Evolutionary conservation across 2,888 invertebrate species (phyloP), one percentile per base, ranked within the genome.

Genomic region (Stegophylla sp.): DNA sequence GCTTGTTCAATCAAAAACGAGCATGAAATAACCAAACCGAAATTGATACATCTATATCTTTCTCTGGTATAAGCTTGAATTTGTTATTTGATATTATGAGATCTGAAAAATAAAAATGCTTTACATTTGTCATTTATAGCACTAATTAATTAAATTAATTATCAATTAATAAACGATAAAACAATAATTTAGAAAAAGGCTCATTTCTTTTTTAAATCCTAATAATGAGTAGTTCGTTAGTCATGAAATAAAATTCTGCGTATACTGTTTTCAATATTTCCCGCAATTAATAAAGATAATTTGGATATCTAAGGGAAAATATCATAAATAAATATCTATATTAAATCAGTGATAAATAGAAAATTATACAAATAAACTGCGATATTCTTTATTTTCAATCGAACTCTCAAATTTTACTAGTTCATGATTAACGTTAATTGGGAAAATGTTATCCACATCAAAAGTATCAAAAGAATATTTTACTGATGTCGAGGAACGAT

Each of bases 1-100:
- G 34, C 7, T 61, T 61, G 1, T 28, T 61, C 15, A 61, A 61
- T 61, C 61, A 12, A 28, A 61, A 61, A 61, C 61, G 61, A 61
- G 61, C 61, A 61, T 61, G 61, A 28, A 28, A 61, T 17, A 61
- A 17, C 61, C 61, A 61, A 1, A 61, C 61, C 28, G 61, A 61
- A 61, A 61, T 61, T 15, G 61, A 23, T 13, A 28, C 17, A 28
- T 61, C 61, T n/a, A n/a, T 15, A 61, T 61, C 61, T 28, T 28
- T 61, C 17, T 61, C 26, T 1, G 15, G 59, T 13, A 15, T 61
- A 5, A 61, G 26, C 15, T 61, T 61, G 15, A 20, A 61, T 13
- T 26, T 61, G 59, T 23, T 26, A 61, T 61, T n/a, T 13, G 28
- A 26, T 28, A 26, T 61, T 26, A 61, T 5, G 15, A 7, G 15